Percentiles rank a stretch among this genome's conserved stretches.
These are phyloP conservation scores for Euleptes europaea DNA, from an alignment of 2,113 vertebrate species.

Conservation along the genomic window DNA sequence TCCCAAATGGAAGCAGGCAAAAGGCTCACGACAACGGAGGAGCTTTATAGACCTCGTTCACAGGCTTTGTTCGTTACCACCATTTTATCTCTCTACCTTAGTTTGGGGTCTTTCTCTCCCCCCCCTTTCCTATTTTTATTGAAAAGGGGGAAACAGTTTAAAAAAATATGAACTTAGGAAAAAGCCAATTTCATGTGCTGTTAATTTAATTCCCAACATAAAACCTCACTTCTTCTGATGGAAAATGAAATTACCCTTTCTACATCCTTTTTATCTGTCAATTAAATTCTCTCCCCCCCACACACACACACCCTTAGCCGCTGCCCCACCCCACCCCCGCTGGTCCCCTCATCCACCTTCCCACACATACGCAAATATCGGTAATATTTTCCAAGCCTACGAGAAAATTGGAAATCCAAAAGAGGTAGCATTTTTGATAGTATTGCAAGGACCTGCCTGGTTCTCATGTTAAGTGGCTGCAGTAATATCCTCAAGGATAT, in stretches of 20 bases:
- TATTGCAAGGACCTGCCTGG: constrained; percentile 56
- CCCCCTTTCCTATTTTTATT: constrained; percentile 44
- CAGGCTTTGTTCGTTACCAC: constrained; percentile 46
- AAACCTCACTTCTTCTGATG: constrained; percentile 78
- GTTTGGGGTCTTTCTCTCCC: constrained; percentile 47
- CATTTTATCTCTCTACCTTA: constrained; percentile 64
- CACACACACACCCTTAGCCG: too few species aligned
- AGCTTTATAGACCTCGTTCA: constrained; percentile 53
- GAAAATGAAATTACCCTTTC: constrained; percentile 80
- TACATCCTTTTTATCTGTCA: constrained; percentile 76
- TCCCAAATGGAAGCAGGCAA: constrained; percentile 23
- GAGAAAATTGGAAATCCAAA: constrained; percentile 65
- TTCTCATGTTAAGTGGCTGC: constrained; percentile 61
- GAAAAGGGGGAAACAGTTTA: constrained; percentile 34
- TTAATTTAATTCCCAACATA: constrained; percentile 81
- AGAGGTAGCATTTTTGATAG: constrained; percentile 56
- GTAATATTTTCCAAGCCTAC: constrained; percentile 63
- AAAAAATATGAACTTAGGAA: constrained; percentile 77
- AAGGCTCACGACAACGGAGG: neutral
- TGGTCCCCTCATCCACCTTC: constrained; percentile 25
- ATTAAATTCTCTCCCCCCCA: constrained; percentile 66
- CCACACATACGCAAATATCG: constrained; percentile 55
- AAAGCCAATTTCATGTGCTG: constrained; percentile 81
- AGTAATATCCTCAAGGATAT: constrained; percentile 46
- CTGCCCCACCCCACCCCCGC: neutral